Percentiles rank a stretch among this genome's conserved stretches.
Conservation (phyloP, 1,140 invertebrate genomes). For the Megalonaias nervosa region DNA sequence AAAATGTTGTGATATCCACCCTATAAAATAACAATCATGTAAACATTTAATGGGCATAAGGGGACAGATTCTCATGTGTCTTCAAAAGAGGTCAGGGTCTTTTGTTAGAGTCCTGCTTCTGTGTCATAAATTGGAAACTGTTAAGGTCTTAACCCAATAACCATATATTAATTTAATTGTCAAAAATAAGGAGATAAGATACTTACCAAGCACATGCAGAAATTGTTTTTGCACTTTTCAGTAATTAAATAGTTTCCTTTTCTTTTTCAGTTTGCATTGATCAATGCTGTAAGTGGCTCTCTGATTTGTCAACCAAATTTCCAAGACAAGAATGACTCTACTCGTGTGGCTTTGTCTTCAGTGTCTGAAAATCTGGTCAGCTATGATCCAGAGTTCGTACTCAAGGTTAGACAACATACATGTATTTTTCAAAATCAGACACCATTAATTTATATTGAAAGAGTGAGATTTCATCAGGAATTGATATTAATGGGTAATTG, state of each 20-base stretch:
- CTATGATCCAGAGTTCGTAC: slow-evolving; percentile 72
- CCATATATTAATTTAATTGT: not conserved
- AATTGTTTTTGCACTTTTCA: too few species aligned
- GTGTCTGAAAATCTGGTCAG: slow-evolving; percentile 56
- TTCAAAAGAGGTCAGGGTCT: not conserved
- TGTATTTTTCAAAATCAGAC: too few species aligned
- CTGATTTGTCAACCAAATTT: slow-evolving; percentile 69
- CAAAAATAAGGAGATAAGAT: not conserved
- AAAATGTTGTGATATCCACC: too few species aligned
- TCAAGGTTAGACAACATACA: slow-evolving; percentile 65
- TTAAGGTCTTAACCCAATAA: not conserved
- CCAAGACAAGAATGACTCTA: slow-evolving; percentile 54
- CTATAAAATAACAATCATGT: too few species aligned
- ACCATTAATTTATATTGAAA: too few species aligned
- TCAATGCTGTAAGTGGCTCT: slow-evolving; percentile 69
- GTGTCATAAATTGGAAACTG: not conserved
- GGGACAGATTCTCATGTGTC: not conserved
- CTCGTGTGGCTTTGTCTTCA: slow-evolving; percentile 51
- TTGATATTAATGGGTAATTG: too few species aligned
- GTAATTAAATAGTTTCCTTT: not conserved
- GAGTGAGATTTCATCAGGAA: too few species aligned
- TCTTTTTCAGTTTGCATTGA: slow-evolving; percentile 55
- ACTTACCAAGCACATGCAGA: not conserved
- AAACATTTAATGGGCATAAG: not conserved
- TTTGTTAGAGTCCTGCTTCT: not conserved